Base-by-base conservation (phyloP, 2,113 vertebrate species). In the Oxyura jamaicensis region DNA sequence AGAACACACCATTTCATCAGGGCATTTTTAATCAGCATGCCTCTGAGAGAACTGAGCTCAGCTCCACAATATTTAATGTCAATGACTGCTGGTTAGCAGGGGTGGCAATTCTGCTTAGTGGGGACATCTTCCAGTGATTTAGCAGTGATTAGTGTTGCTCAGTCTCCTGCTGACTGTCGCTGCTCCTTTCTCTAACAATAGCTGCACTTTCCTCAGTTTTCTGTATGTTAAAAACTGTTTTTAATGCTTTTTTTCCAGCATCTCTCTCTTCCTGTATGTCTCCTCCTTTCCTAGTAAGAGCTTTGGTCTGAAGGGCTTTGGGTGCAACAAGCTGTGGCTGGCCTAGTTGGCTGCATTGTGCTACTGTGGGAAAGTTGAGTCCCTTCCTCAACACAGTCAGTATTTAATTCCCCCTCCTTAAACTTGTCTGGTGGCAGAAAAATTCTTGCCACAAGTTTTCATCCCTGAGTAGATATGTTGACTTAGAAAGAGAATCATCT, bases 41-140 rank as follows among this genome's bases (percentile, higher is more conserved):
- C 90, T 93, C 93, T 35, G 91, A 96, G 69, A 88, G n/a, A 82
- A 68, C 69, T 0, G 3, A 84, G 91, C 92, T 89, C 86, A 67
- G 86, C 83, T 93, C 92, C 81, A 82, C 88, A 95, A 94, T 96
- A 96, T 96, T 95, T 96, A 96, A 94, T 76, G 91, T 79, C 88
- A 86, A 92, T 93, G 91, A 88, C 83, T 88, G 83, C 91, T 92
- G 92, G 92, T 96, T 97, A 96, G 95, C 95, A 96, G 92, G 96
- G 93, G 92, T 95, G 92, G 93, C 92, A 94, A 90, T 97, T 96
- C 80, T 95, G 95, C 95, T 97, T 95, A 84, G 88, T 93, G 93
- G 95, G 90, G 95, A 97, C 93, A 96, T 90, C 95, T 96, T 93
- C 79, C 83, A 74, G 73, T 94, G 95, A 97, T 96, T 97, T 96